phyloP scores from a whole-genome alignment of 2,797 vertebrate genomes.

The Triplophysa bombifrons region DNA sequence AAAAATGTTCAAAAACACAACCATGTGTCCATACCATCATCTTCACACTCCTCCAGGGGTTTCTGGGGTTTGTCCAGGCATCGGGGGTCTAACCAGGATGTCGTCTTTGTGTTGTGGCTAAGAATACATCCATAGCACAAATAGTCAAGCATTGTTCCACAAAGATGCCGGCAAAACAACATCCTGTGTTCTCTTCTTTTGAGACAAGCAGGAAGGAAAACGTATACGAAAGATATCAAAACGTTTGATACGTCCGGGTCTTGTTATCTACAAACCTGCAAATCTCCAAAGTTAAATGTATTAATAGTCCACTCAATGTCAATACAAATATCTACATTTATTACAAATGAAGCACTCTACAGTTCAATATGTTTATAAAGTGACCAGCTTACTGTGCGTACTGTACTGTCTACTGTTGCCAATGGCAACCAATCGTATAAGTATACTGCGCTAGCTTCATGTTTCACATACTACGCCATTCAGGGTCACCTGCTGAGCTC shows the following conservation, averaged over 20 bases:
- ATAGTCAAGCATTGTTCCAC: conserved; percentile 44
- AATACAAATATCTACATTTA: background rate
- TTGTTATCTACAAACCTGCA: conserved; percentile 31
- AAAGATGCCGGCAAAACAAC: conserved; percentile 34
- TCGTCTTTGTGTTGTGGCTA: conserved; percentile 99
- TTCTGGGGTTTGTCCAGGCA: conserved; percentile 99
- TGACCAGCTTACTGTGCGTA: background rate
- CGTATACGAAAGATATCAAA: conserved; percentile 14
- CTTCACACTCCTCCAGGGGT: conserved; percentile 99
- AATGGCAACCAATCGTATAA: background rate
- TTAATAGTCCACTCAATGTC: conserved; percentile 3
- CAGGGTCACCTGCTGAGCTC: background rate
- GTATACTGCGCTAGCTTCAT: no score
- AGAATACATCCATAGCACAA: conserved; percentile 59
- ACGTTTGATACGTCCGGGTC: conserved; percentile 21
- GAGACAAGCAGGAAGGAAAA: conserved; percentile 23
- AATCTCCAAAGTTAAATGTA: conserved; percentile 12
- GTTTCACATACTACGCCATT: background rate
- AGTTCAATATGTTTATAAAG: background rate
- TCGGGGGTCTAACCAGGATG: conserved; percentile 99
- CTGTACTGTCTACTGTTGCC: background rate
- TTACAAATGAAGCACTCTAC: background rate
- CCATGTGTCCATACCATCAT: conserved; percentile 85
- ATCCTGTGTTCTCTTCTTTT: conserved; percentile 26
- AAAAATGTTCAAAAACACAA: background rate